A percentile compares a stretch with the other conserved stretches of the same genome.
These are phyloP conservation scores for Copsychus sechellarum DNA, from an alignment of 2,113 vertebrate genomes.

Conservation along the genomic window DNA sequence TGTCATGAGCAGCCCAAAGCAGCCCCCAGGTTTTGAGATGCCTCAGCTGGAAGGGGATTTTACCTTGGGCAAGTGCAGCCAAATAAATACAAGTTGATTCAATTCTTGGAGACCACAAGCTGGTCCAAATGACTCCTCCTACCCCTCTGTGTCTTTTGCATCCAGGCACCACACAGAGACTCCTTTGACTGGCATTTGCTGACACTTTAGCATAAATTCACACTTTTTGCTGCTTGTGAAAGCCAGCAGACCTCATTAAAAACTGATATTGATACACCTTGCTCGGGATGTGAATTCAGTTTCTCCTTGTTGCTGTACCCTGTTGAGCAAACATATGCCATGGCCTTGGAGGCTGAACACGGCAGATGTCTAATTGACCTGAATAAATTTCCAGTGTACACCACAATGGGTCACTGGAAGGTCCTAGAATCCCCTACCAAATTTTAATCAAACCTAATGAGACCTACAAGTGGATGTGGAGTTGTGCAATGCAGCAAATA, in stretches of 20 bases:
- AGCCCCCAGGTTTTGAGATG: not conserved
- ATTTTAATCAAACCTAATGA: not conserved
- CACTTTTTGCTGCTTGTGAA: slow-evolving; percentile 27
- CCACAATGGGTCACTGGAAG: slow-evolving; percentile 29
- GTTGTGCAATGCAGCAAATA: not conserved
- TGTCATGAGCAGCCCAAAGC: not conserved
- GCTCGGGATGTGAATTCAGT: slow-evolving; percentile 3
- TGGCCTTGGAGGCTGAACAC: not conserved
- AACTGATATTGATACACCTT: slow-evolving; percentile 55
- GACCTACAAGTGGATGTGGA: not conserved
- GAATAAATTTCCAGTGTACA: not conserved
- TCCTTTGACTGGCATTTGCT: slow-evolving; percentile 49
- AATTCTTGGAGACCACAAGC: not conserved
- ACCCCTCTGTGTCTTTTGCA: slow-evolving; percentile 22
- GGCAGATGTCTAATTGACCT: slow-evolving; percentile 44
- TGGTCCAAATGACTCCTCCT: not conserved
- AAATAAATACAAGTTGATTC: not conserved
- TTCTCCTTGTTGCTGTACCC: not conserved
- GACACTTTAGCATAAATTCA: slow-evolving; percentile 59
- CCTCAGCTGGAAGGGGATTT: not conserved
- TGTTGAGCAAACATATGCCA: slow-evolving; percentile 45
- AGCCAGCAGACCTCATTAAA: slow-evolving; percentile 53
- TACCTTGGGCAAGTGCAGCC: not conserved
- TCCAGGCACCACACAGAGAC: slow-evolving; percentile 27
- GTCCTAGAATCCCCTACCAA: not conserved